A percentile compares a stretch with the other conserved stretches of the same genome.
These are phyloP conservation scores for Lanius collurio DNA, from an alignment of 2,113 vertebrate species.

Conservation along the genomic window DNA sequence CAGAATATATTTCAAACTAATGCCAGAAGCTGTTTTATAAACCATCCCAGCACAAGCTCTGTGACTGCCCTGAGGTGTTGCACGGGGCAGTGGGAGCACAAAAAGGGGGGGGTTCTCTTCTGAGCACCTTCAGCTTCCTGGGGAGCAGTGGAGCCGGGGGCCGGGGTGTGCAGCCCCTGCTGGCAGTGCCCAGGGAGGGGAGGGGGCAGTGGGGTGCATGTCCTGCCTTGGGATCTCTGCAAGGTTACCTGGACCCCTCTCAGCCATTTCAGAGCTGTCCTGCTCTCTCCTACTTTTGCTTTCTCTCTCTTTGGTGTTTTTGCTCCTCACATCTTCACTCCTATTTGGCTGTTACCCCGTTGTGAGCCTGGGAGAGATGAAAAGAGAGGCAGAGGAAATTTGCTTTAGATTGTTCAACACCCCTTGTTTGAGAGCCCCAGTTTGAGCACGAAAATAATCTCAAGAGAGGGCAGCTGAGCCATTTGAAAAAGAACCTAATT, in stretches of 20 bases:
- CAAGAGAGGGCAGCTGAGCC: constrained; percentile 43
- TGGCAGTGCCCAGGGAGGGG: fast-evolving
- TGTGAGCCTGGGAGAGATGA: neutral
- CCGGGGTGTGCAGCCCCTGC: fast-evolving
- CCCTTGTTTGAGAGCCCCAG: neutral
- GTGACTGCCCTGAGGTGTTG: neutral
- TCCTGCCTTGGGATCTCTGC: too few species aligned
- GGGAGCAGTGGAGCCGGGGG: neutral
- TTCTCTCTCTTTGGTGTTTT: neutral
- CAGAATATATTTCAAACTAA: neutral
- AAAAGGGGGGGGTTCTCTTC: neutral
- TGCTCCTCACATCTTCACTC: neutral
- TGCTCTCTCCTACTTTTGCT: neutral
- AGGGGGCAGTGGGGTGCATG: neutral
- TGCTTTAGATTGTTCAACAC: neutral
- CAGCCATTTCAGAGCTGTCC: neutral
- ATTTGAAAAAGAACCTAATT: constrained; percentile 9
- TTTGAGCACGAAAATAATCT: neutral
- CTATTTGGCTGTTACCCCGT: neutral
- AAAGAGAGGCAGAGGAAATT: neutral
- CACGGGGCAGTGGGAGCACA: neutral
- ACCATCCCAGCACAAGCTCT: neutral
- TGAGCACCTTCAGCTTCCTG: fast-evolving
- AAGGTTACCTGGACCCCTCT: neutral
- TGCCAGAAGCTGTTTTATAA: neutral